These are phyloP conservation scores for Papilio elwesi DNA, from an alignment of 2,888 invertebrate species.

Conservation along the genomic window DNA sequence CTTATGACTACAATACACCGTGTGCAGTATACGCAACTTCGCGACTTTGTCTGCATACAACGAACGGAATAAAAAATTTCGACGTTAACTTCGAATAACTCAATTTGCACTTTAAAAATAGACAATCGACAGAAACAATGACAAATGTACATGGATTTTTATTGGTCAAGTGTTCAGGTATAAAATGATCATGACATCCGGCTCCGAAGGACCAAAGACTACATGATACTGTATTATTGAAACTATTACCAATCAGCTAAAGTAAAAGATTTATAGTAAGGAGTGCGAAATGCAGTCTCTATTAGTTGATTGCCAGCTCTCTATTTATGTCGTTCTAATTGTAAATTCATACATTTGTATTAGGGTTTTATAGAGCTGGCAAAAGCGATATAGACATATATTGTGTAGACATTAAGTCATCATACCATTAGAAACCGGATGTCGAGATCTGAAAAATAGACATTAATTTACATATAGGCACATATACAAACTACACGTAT, in stretches of 20 bases:
- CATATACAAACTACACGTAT: slow-evolving; percentile 59
- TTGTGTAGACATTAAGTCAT: too few relatives aligned
- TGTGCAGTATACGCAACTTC: slow-evolving; percentile 48
- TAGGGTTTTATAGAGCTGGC: too few relatives aligned
- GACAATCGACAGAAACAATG: slow-evolving; percentile 32
- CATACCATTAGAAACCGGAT: slow-evolving; percentile 27
- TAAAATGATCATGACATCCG: slow-evolving; percentile 27
- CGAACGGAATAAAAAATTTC: slow-evolving; percentile 30
- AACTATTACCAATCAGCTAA: too few relatives aligned
- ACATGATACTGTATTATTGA: too few relatives aligned
- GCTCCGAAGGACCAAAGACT: slow-evolving; percentile 26
- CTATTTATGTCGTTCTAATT: too few relatives aligned
- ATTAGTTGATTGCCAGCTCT: too few relatives aligned
- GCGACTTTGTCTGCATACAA: slow-evolving; percentile 18
- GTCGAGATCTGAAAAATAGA: slow-evolving; percentile 25
- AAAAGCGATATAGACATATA: too few relatives aligned
- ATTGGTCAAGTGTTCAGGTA: slow-evolving; percentile 41
- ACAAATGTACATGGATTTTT: slow-evolving; percentile 31
- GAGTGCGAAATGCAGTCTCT: too few relatives aligned
- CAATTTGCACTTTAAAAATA: slow-evolving; percentile 25
- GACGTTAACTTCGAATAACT: slow-evolving; percentile 15
- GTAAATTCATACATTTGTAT: too few relatives aligned
- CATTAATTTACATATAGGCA: slow-evolving; percentile 40
- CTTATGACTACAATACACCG: slow-evolving; percentile 66
- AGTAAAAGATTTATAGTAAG: too few relatives aligned